Conservation (phyloP, 2,797 vertebrate species). For the Rallus crepitans region DNA sequence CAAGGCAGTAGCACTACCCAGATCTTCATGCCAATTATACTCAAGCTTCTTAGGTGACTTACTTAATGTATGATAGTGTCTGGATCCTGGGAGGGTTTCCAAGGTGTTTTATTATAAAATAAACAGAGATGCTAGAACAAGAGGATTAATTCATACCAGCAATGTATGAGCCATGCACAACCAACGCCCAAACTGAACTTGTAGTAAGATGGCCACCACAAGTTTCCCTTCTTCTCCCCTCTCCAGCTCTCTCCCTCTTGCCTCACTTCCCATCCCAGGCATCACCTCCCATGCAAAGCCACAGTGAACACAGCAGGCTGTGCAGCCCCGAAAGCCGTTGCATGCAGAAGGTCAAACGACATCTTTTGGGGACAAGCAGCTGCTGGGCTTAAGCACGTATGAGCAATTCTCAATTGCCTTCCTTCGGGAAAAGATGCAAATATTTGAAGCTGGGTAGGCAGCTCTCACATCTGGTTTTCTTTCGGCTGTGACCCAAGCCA, state of each 20-base stretch:
- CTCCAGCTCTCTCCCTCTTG: neutral
- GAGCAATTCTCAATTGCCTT: neutral
- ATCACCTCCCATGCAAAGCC: rapidly evolving
- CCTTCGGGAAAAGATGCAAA: neutral
- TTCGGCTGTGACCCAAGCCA: neutral
- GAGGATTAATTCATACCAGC: neutral
- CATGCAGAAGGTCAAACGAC: neutral
- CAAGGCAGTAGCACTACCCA: neutral
- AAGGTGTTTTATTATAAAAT: neutral
- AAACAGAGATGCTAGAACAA: neutral
- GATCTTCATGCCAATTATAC: neutral
- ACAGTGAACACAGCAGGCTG: neutral
- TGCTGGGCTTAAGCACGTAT: rapidly evolving
- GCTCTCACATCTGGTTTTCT: neutral
- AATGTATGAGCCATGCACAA: neutral
- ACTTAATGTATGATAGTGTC: neutral
- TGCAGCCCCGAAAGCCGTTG: neutral
- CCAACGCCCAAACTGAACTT: neutral
- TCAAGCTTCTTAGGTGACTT: neutral
- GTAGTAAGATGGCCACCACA: neutral
- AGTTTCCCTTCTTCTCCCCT: neutral
- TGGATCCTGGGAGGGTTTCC: neutral
- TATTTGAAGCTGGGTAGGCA: neutral
- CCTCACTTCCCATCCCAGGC: neutral
- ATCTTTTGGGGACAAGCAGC: neutral